Base-by-base conservation (phyloP, 2,797 vertebrate species). In the Eospalax fontanierii region DNA sequence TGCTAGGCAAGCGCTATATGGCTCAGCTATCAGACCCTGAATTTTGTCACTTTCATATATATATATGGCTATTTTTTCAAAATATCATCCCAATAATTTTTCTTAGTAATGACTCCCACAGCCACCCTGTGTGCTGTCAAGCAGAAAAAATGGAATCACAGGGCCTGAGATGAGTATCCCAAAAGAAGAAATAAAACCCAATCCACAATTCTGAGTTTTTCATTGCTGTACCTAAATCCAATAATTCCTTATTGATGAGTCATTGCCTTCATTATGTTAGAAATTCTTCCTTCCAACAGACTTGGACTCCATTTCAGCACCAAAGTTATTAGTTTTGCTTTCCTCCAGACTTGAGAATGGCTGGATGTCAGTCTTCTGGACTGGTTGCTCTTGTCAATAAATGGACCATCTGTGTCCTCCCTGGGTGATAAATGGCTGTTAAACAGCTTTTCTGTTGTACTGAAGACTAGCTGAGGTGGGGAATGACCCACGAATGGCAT, bases 311-410 rank as follows among this genome's bases (percentile, higher is more conserved):
- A 57, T 18, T 66, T 95, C n/a, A 61, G 59, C 40, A 79, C n/a
- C 5, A 0, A 81, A 74, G 88, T 68, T 50, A 94, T 12, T 70
- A 40, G 63, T 89, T 94, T 80, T 84, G 75, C 70, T 95, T 89
- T 87, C 38, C 70, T 81, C 28, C 6, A 70, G 83, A 78, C 7
- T 35, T 75, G 87, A 87, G 33, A 9, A 71, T 0, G 4, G 83
- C 71, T 75, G 61, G 35, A n/a, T 21, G 91, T 38, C 68, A 22
- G 79, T 24, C 6, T 28, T 54, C 71, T 71, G 30, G 30, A 40
- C 2, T 40, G 90, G 87, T 66, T 0, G 1, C 50, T 57, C 6
- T 9, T 71, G 79, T 90, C 82, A 88, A 79, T 43, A 19, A 59
- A 33, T 4, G 54, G 90, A 38, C 80, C 46, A 4, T 43, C 70